Evolutionary conservation across 2,113 vertebrate species (phyloP), one percentile per base, ranked within the genome.

Genomic region (Sceloporus tristichus): DNA sequence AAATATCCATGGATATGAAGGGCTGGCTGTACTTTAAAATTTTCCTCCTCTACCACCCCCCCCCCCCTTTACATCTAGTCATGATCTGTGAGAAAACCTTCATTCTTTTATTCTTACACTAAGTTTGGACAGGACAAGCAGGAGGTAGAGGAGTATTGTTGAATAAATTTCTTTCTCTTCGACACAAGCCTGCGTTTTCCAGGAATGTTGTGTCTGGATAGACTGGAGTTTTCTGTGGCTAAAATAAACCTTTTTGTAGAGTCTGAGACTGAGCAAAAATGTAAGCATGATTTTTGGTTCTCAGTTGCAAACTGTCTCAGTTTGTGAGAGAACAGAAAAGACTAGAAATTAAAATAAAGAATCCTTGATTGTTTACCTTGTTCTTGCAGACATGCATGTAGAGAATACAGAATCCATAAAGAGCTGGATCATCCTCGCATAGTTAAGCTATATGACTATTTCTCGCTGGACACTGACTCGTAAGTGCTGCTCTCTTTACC

Each of bases 351-450:
- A 27, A 74, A 68, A 18, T 48, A 13, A 76, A 76, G 62, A 77
- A 78, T 18, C 5, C 13, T 66, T 40, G 0, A 29, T 38, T 23
- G 59, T 62, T 62, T 75, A 18, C 94, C 91, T 29, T 87, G 91
- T 89, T 56, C 92, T 93, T 95, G 19, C 96, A 99, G 99, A 96
- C 99, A 99, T 89, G 99, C 99, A 0, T 99, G 99, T 97, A 97
- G 99, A 95, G 99, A 99, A 96, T 99, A 99, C 97, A 98, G 99
- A 97, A 99, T 99, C 94, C 99, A 99, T 95, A 99, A 99, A 96
- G 99, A 99, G 96, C 97, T 99, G 96, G 99, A 99, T 97, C 99
- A 99, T 90, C 99, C 99, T 94, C 97, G 99, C 94, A 99, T 99
- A 98, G 99, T 99, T 95, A 99, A 99, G 95, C 97, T 99, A 6